Percentiles rank a stretch among this genome's conserved stretches.
phyloP scores from a whole-genome alignment of 2,888 invertebrate genomes.

The Hyles lineata region DNA sequence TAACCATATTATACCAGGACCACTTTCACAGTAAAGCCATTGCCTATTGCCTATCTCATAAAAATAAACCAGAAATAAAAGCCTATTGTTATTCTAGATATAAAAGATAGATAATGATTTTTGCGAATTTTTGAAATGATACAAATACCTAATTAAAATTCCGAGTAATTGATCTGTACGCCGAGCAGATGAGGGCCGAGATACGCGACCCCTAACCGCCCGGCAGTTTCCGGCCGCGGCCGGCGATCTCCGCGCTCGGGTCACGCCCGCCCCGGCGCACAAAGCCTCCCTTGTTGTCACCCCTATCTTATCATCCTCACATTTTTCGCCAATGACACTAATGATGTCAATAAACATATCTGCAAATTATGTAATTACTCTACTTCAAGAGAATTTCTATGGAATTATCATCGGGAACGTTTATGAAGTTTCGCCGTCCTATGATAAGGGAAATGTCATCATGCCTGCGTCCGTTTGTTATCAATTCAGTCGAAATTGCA shows the following conservation, averaged over 20 bases:
- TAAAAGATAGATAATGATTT: no score
- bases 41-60: no score
- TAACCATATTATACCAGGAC: no score
- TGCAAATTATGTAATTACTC: conserved; percentile 65
- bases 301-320: conserved; percentile 79
- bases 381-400: conserved; percentile 56
- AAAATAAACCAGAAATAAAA: no score
- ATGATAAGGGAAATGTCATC: conserved; percentile 30
- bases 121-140: not conserved
- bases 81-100: no score
- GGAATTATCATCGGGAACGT: conserved; percentile 42
- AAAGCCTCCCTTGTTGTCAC: conserved; percentile 71
- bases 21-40: no score
- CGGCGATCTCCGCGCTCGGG: conserved; percentile 35
- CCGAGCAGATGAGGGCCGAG: conserved; percentile 43
- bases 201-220: conserved; percentile 59
- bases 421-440: conserved; percentile 44
- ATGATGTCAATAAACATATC: conserved; percentile 73
- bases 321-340: conserved; percentile 72
- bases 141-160: conserved; percentile 32
- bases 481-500: conserved; percentile 22
- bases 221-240: conserved; percentile 55
- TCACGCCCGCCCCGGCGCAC: conserved; percentile 51
- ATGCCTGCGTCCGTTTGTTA: conserved; percentile 31
- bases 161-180: conserved; percentile 28